Percentiles rank a stretch among this genome's conserved stretches.
phyloP scores from a whole-genome alignment of 2,888 invertebrate species.

The Eupithecia exiguata region DNA sequence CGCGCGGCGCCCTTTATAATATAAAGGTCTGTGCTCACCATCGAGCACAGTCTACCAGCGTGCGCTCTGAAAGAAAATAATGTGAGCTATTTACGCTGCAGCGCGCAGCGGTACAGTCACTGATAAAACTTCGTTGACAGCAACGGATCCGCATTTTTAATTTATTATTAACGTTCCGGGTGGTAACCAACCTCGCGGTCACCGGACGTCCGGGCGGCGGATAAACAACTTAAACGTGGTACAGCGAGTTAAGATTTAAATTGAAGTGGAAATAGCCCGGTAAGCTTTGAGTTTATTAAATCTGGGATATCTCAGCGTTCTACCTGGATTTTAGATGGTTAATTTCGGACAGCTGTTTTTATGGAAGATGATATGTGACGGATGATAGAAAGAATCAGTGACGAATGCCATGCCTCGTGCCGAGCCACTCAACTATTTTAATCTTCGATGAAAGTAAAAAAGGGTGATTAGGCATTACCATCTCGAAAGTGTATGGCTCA shows the following conservation, averaged over 20 bases:
- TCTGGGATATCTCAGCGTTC: background rate
- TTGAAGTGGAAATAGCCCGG: constrained; percentile 19
- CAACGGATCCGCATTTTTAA: constrained; percentile 5
- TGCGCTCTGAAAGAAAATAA: no score
- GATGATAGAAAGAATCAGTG: no score
- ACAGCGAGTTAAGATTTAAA: constrained; percentile 13
- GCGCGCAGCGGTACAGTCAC: background rate
- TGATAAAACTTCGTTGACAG: constrained; percentile 11
- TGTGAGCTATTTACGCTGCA: no score
- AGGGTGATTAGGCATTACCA: no score
- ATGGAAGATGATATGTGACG: no score
- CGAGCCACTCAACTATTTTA: no score
- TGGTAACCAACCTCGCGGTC: background rate
- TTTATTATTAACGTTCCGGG: constrained; percentile 2
- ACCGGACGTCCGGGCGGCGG: constrained; percentile 30
- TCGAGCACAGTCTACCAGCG: no score
- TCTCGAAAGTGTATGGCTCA: no score
- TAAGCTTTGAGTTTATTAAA: background rate
- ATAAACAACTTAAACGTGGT: constrained; percentile 38
- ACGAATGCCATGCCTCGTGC: no score
- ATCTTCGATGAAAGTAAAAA: no score
- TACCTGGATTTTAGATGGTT: background rate
- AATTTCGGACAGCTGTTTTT: background rate
- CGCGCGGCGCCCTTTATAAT: no score
- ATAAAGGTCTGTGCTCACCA: no score